Percentiles rank a stretch among this genome's conserved stretches.
These are phyloP conservation scores for Sceliomorpha sp. DNA, from an alignment of 2,888 invertebrate species.

Conservation along the genomic window DNA sequence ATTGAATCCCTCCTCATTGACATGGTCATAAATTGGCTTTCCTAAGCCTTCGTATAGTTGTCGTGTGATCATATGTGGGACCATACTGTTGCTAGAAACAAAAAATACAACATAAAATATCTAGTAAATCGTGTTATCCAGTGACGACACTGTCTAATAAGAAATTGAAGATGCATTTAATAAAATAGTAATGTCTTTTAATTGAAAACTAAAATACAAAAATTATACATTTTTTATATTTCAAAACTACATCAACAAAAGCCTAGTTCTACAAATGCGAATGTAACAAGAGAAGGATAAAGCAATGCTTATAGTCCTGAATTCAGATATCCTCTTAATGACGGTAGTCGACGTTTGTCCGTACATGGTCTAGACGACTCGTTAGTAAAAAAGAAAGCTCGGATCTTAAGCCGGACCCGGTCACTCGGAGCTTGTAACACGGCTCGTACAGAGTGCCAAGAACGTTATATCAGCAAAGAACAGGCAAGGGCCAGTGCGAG, in stretches of 20 bases:
- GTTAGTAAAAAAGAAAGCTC: conserved; percentile 50
- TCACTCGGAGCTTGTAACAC: conserved; percentile 53
- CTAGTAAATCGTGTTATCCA: conserved; percentile 18
- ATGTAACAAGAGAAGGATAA: conserved; percentile 40
- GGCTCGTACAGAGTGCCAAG: conserved; percentile 54
- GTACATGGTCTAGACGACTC: conserved; percentile 47
- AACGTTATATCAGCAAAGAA: conserved; percentile 53
- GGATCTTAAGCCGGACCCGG: conserved; percentile 46
- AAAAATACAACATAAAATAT: conserved; percentile 3
- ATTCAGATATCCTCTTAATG: conserved; percentile 53
- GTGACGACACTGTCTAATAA: too few relatives aligned
- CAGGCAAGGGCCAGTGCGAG: conserved; percentile 56
- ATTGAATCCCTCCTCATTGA: conserved; percentile 37
- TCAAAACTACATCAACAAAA: too few relatives aligned
- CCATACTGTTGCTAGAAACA: background rate
- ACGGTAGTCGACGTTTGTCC: conserved; percentile 52
- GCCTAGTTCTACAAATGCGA: conserved; percentile 33
- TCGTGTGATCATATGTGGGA: conserved; percentile 5
- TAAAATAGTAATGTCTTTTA: too few relatives aligned
- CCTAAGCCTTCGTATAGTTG: conserved; percentile 19
- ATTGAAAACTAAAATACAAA: too few relatives aligned
- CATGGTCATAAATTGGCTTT: conserved; percentile 32
- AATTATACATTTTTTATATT: too few relatives aligned
- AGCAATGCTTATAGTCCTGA: conserved; percentile 37
- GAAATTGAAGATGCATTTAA: too few relatives aligned